A percentile compares a stretch with the other conserved stretches of the same genome.
phyloP scores from a whole-genome alignment of 2,888 invertebrate genomes.

The Adineta ricciae region DNA sequence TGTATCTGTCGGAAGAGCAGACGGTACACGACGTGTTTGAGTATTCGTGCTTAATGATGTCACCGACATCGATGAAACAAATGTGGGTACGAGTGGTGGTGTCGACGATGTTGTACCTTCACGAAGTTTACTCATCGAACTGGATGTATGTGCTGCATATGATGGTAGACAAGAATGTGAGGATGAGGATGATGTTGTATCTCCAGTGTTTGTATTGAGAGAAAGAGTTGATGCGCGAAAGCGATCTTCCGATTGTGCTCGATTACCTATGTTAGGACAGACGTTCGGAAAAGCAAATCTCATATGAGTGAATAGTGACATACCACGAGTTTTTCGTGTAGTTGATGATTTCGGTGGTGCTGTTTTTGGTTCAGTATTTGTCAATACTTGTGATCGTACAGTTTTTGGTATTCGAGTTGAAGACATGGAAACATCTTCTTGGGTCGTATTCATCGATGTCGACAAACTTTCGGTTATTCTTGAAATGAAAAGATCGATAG shows the following conservation, averaged over 20 bases:
- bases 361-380: background rate
- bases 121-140: conserved; percentile 6
- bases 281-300: background rate
- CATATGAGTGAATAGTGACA: background rate
- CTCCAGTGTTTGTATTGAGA: background rate
- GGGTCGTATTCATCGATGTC: background rate
- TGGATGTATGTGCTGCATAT: background rate
- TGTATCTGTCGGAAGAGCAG: background rate
- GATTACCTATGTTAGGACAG: background rate
- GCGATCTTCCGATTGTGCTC: conserved; percentile 16
- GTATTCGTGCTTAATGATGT: background rate
- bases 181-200: conserved; percentile 1
- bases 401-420: background rate
- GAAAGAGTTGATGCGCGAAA: conserved; percentile 19
- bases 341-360: background rate
- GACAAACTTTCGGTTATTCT: background rate
- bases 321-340: conserved; percentile 14
- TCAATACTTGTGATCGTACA: background rate
- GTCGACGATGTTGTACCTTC: background rate
- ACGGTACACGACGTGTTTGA: background rate
- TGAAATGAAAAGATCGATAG: background rate
- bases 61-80: background rate
- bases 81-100: background rate
- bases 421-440: background rate
- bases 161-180: background rate